phyloP scores from a whole-genome alignment of 2,888 invertebrate species.

The Melanotus villosus region DNA sequence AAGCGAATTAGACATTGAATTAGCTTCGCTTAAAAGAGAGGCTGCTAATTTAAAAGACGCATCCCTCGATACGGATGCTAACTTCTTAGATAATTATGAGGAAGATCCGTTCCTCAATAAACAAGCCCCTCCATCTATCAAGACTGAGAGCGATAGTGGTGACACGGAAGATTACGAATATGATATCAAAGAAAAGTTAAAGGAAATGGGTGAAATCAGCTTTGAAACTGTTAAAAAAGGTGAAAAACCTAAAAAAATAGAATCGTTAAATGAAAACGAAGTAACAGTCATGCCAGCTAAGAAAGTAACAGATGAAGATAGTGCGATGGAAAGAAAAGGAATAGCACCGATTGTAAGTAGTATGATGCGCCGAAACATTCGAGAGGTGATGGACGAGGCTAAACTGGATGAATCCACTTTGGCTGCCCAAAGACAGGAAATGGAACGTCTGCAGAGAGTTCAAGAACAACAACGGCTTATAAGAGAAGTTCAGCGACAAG shows the following conservation, averaged over 20 bases:
- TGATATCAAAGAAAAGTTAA: constrained; percentile 75
- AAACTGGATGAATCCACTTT: constrained; percentile 93
- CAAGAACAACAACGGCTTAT: constrained; percentile 89
- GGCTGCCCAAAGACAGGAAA: constrained; percentile 93
- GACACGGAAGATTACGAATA: constrained; percentile 69
- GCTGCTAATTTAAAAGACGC: constrained; percentile 57
- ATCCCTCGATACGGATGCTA: constrained; percentile 47
- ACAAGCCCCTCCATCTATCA: constrained; percentile 26
- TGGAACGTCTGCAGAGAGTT: constrained; percentile 86
- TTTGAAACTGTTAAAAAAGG: constrained; percentile 68
- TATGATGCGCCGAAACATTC: constrained; percentile 87
- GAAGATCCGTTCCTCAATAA: constrained; percentile 56
- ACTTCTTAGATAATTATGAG: constrained; percentile 62
- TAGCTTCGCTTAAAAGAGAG: constrained; percentile 66
- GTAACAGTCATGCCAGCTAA: constrained; percentile 80
- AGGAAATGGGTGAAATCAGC: constrained; percentile 74
- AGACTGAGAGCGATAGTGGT: constrained; percentile 52
- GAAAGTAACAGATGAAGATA: constrained; percentile 58
- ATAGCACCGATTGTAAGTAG: constrained; percentile 56
- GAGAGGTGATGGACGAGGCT: constrained; percentile 94
- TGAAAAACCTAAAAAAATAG: constrained; percentile 65
- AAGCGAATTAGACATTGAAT: constrained; percentile 65
- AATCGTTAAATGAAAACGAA: constrained; percentile 78
- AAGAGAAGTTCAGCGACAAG: constrained; percentile 86
- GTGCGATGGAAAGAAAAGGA: constrained; percentile 48